Evolutionary conservation across 2,113 vertebrate species (phyloP), one percentile per base, ranked within the genome.

Genomic region (Grammatotria lemairii): DNA sequence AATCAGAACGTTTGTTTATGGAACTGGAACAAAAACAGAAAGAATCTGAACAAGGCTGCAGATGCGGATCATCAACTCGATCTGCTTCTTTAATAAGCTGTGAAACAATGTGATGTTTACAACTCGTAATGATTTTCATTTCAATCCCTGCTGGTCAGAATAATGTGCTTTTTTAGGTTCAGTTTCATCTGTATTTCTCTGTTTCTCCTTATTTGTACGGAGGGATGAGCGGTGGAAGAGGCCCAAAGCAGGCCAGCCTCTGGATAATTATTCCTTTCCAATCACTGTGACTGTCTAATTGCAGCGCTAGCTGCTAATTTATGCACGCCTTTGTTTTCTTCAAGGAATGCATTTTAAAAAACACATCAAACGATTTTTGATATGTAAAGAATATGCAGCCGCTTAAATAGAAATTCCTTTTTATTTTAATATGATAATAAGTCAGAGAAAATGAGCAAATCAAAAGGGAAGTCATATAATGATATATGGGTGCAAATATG

Each of bases 241-340:
- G 82, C 89, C 90, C 82, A 26, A 91, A 94, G 91, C 92, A 94
- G 94, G 92, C 93, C 90, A 95, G 89, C 91, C 90, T 89, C 87
- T 75, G 87, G 90, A 92, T 94, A 95, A 96, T 96, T 94, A 95
- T 95, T 95, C 93, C 91, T 93, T 95, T 93, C 91, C 93, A 94
- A 95, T 96, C 95, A 94, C 93, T 92, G 94, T 89, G 91, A 95
- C 87, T 94, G 93, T 93, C 92, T 96, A 95, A 96, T 96, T 96
- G 94, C 95, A 94, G 93, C 86, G 87, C 85, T 79, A 53, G 90
- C 91, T 86, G 55, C 88, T 96, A 96, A 96, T 96, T 92, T 96
- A 96, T 96, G 92, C 93, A 91, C 86, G 93, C 91, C 93, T 96
- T 96, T 96, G 95, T 96, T 96, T 96, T 95, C 94, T 93, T 94